Percentiles rank a stretch among this genome's conserved stretches.
These are phyloP conservation scores for Proterorhinus semilunaris DNA, from an alignment of 2,113 vertebrate species.

Conservation along the genomic window DNA sequence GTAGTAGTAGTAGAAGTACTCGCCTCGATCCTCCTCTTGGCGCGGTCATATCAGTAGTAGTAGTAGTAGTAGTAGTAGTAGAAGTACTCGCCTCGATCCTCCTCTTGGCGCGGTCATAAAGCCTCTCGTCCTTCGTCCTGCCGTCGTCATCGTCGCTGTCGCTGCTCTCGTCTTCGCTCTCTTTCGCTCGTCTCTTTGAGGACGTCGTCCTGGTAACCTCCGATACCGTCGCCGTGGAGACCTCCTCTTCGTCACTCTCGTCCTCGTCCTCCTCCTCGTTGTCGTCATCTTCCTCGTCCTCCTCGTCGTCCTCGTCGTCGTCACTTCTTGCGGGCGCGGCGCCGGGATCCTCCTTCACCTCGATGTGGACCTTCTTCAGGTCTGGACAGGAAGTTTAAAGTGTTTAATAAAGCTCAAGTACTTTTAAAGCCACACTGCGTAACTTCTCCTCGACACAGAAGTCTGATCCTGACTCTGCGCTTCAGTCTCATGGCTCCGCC, in stretches of 20 bases:
- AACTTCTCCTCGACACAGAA: no score
- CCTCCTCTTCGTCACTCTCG: conserved; percentile 73
- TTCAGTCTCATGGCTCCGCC: no score
- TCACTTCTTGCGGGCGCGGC: conserved; percentile 72
- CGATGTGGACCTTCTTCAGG: conserved; percentile 90
- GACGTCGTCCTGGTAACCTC: conserved; percentile 29
- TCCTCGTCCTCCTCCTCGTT: conserved; percentile 69
- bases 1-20: conserved; percentile 1
- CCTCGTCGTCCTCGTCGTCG: conserved; percentile 85
- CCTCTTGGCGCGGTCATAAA: conserved; percentile 92
- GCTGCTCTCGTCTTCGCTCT: conserved; percentile 86
- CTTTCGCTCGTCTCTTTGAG: conserved; percentile 73
- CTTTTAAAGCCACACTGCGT: no score
- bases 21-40: conserved; percentile 95
- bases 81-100: conserved; percentile 87
- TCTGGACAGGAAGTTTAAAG: conserved; percentile 76
- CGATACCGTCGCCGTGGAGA: conserved; percentile 45
- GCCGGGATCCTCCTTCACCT: conserved; percentile 88
- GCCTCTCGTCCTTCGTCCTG: conserved; percentile 88
- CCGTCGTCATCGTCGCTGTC: conserved; percentile 91
- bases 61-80: no score
- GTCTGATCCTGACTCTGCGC: no score
- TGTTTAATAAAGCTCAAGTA: no score
- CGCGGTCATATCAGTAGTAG: conserved; percentile 81
- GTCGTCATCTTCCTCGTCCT: conserved; percentile 82